A percentile compares a stretch with the other conserved stretches of the same genome.
Conservation (phyloP, 2,888 invertebrate species). For the Drepanosiphum platanoidis region DNA sequence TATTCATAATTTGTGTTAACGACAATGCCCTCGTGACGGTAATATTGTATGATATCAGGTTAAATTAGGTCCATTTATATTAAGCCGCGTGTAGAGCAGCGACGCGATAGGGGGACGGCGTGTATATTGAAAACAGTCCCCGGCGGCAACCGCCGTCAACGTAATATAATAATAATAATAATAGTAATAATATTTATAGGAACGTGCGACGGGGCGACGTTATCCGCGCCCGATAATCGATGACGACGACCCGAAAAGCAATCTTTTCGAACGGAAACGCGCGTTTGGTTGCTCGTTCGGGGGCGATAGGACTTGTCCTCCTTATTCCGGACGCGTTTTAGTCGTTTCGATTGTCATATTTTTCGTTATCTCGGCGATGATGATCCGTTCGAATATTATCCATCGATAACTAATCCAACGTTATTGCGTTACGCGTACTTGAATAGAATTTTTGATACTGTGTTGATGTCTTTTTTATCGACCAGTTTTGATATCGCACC, state of each 20-base stretch:
- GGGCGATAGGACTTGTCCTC: no score
- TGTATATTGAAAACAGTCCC: slow-evolving; percentile 68
- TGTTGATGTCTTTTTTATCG: no score
- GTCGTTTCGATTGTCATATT: no score
- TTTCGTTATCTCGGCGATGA: no score
- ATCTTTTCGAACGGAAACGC: neutral
- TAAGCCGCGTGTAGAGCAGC: neutral
- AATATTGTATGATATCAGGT: slow-evolving; percentile 20
- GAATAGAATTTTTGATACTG: no score
- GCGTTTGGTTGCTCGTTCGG: slow-evolving; percentile 11
- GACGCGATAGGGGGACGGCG: slow-evolving; percentile 8
- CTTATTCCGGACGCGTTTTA: no score
- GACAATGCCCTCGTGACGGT: slow-evolving; percentile 58
- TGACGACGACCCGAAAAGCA: slow-evolving; percentile 17
- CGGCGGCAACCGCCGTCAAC: no score
- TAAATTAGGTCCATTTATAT: slow-evolving; percentile 55
- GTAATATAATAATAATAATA: neutral
- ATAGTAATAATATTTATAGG: neutral
- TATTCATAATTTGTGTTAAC: slow-evolving; percentile 55
- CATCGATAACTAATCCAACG: no score
- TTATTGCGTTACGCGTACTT: no score
- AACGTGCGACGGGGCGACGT: neutral
- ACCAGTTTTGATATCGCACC: no score
- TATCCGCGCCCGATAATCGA: neutral
- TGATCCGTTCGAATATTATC: no score